Percentiles rank a stretch among this genome's conserved stretches.
phyloP scores from a whole-genome alignment of 2,113 vertebrate species.

The Pollimyrus isidori region DNA sequence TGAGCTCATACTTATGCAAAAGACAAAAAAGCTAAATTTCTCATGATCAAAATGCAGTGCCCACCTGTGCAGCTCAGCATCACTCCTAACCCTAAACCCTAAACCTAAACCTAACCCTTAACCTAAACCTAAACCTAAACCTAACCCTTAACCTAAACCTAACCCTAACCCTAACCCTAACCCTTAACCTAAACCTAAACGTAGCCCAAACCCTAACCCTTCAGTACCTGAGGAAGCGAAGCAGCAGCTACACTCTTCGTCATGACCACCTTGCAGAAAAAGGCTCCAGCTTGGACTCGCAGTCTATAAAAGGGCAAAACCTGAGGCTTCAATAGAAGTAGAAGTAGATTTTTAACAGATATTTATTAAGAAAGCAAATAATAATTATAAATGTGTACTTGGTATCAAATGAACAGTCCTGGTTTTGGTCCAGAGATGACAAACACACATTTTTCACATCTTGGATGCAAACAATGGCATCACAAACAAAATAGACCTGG shows the following conservation, averaged over 20 bases:
- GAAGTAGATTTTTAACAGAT: not conserved
- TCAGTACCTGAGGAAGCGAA: not conserved
- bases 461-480: conserved; percentile 49
- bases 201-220: not conserved
- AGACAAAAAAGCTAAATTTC: not conserved
- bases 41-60: not conserved
- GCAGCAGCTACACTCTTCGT: not conserved
- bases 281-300: not conserved
- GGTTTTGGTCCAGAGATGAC: conserved; percentile 56
- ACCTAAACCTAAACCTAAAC: not conserved
- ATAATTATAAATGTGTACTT: conserved; percentile 49
- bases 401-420: conserved; percentile 52
- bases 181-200: not conserved
- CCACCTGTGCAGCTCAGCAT: not conserved
- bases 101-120: not conserved
- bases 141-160: not conserved
- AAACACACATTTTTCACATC: conserved; percentile 52
- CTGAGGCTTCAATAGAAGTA: not conserved
- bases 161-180: not conserved
- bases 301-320: not conserved
- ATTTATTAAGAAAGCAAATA: not conserved
- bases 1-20: not conserved
- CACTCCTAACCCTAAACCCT: not conserved
- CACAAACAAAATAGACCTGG: conserved; percentile 16
- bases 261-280: not conserved